Base-by-base conservation (phyloP, 30 jellyfish, hydroid and myxozoan species). In the Turritopsis dohrnii region DNA sequence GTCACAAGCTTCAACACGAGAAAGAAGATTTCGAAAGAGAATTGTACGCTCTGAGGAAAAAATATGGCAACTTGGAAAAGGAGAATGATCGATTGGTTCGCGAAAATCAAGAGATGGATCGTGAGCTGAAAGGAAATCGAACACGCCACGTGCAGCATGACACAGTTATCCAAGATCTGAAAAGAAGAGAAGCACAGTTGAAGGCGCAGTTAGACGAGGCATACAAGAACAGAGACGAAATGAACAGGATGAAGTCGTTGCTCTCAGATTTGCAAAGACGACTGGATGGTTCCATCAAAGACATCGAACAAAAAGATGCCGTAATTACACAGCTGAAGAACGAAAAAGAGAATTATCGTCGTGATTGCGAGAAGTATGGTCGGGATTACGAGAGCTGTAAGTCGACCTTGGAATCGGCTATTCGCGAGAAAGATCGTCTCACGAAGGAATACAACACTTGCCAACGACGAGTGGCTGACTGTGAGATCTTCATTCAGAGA, bases 201-300 rank as follows among this genome's bases (percentile, higher is more conserved):
- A 94, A 94, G 74, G 82, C 88, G 60, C 99, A 94, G 86, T 84
- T 94, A 30, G 99, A 94, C 26, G 99, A 94, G 24, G 97, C 97
- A n/a, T 74, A 88, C 71, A 89, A 86, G 87, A 89, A 82, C 95
- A 79, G 97, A 41, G 99, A 94, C 30, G 99, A 94, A 83, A 84
- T 94, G n/a, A 90, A 85, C 16, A 72, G 99, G 54, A 65, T 88
- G 54, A 86, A 94, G n/a, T 81, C 84, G 20, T 74, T 84, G 28
- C 86, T 94, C 23, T 79, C 80, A 69, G 99, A 94, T 41, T 76
- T 89, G 29, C 99, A 94, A 81, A 69, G 96, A 73, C 79, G 91
- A 31, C 90, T 88, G 74, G 99, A 94, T 28, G 87, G 54, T 18
- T 23, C 93, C 9, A 80, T 91, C 3, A 71, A 80, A 81, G 87